phyloP scores from a whole-genome alignment of 2,888 invertebrate species.

The Portevinia maculata region DNA sequence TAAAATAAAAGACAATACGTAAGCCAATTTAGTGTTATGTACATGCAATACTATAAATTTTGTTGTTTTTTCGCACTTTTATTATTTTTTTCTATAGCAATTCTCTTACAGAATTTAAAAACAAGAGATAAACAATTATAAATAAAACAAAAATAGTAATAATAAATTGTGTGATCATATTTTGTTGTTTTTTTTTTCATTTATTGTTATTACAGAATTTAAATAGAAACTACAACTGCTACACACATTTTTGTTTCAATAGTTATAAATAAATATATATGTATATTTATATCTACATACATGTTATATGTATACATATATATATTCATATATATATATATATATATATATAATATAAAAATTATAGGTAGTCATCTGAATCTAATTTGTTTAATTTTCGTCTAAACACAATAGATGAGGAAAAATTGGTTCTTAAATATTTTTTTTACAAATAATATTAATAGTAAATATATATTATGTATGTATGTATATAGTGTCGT shows the following conservation, averaged over 20 bases:
- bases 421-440: slow-evolving; percentile 70
- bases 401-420: slow-evolving; percentile 71
- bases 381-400: slow-evolving; percentile 38
- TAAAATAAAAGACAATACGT: slow-evolving; percentile 60
- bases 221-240: slow-evolving; percentile 72
- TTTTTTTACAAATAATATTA: slow-evolving; percentile 55
- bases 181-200: slow-evolving; percentile 51
- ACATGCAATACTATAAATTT: slow-evolving; percentile 74
- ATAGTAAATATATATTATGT: slow-evolving; percentile 62
- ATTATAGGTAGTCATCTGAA: slow-evolving; percentile 65
- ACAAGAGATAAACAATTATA: slow-evolving; percentile 53
- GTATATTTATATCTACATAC: slow-evolving; percentile 59
- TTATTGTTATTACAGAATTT: slow-evolving; percentile 73
- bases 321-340: slow-evolving; percentile 54
- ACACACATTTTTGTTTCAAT: slow-evolving; percentile 60
- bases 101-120: slow-evolving; percentile 51
- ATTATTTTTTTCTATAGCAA: slow-evolving; percentile 58
- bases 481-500: slow-evolving; percentile 60
- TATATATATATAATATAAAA: slow-evolving; percentile 69
- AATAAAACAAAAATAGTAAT: slow-evolving; percentile 55
- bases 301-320: neutral
- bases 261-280: slow-evolving; percentile 72
- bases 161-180: slow-evolving; percentile 67
- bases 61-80: slow-evolving; percentile 62
- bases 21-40: slow-evolving; percentile 70